Evolutionary conservation across 2,797 vertebrate species (phyloP), one percentile per base, ranked within the genome.

Genomic region (Rhodeus uyekii): DNA sequence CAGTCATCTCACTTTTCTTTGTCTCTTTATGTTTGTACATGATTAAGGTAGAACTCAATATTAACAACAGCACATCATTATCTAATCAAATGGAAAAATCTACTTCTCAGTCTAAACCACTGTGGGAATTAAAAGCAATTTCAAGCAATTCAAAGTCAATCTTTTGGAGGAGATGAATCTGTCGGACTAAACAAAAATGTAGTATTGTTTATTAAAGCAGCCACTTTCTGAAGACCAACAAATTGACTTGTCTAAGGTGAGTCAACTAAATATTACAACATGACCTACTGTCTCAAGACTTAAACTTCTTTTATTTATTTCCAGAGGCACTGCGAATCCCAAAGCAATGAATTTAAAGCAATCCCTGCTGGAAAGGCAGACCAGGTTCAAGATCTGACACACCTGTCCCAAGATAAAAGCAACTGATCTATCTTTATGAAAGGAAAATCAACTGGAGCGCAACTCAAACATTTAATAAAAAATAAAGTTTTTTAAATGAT

Each of bases 131-230:
- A 76, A 75, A 46, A 53, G 5, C 55, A 64, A 24, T 55, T 55
- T 10, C 50, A 81, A 83, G 68, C 75, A 78, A 86, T 72, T 73
- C 14, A 46, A 76, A 65, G 42, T 27, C 61, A 74, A 73, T 81
- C 29, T 63, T 60, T 67, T 39, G 8, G 72, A 67, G 48, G 42
- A 39, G 65, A 83, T 44, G n/a, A 44, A 75, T 71, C 58, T 34
- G n/a, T 84, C 39, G n/a, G 48, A 36, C 29, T 32, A 24, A 77
- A 69, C n/a, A 44, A 14, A 50, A 73, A 61, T 1, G 18, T 8
- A 50, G 8, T 50, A 48, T 48, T 76, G 55, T 69, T 83, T 74
- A 74, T 61, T 42, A 83, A 65, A 65, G 73, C 19, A 67, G 61
- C 67, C 19, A 14, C 53, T 46, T 58, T 67, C 53, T 69, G 71